A percentile compares a stretch with the other conserved stretches of the same genome.
Conservation (phyloP, 2,888 invertebrate genomes). For the Tolmerus cingulatus region DNA sequence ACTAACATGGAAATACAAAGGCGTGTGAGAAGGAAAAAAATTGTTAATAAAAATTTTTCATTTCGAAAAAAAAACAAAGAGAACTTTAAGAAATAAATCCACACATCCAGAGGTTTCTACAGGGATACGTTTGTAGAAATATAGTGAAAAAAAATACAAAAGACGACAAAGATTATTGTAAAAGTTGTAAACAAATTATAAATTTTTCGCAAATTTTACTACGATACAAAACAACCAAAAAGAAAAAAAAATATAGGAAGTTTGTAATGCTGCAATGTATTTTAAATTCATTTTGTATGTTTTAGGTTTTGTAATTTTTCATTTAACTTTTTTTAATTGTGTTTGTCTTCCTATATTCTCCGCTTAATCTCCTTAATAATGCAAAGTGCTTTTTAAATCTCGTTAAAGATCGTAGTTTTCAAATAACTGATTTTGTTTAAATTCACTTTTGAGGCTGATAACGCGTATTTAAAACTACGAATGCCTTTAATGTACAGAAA, state of each 20-base stretch:
- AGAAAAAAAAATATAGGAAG: background rate
- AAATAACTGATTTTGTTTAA: no score
- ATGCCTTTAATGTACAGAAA: no score
- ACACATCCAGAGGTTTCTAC: conserved; percentile 31
- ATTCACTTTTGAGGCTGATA: no score
- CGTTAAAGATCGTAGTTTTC: no score
- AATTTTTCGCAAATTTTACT: background rate
- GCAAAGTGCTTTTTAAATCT: no score
- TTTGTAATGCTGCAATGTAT: background rate
- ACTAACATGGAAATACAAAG: background rate
- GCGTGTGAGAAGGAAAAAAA: background rate
- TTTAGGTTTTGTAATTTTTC: background rate
- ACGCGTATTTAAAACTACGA: no score
- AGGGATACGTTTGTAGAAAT: conserved; percentile 34
- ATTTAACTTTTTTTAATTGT: background rate
- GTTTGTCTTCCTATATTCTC: background rate
- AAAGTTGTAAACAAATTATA: background rate
- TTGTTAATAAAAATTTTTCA: background rate
- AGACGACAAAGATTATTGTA: background rate
- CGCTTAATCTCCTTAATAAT: background rate
- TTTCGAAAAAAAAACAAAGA: background rate
- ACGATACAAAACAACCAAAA: background rate
- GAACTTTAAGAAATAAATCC: background rate
- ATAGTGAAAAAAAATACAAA: background rate
- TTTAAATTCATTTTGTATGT: background rate